Evolutionary conservation across 2,888 invertebrate species (phyloP).

Genomic region (Charanyca ferruginea): DNA sequence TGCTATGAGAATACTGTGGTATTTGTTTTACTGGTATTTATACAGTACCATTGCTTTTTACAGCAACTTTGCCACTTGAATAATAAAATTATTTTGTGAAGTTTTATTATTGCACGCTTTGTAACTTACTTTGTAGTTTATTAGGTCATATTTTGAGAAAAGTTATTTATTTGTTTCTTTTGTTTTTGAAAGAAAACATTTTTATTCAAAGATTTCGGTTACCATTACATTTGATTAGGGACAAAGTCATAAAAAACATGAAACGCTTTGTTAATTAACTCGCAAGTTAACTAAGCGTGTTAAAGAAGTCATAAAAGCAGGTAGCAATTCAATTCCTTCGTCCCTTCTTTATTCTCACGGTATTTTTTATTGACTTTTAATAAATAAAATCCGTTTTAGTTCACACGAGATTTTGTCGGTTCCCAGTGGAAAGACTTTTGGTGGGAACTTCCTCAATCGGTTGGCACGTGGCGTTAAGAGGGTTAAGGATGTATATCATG

Average conservation of each 20-base stretch:
- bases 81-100: slow-evolving; percentile 25
- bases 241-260: slow-evolving; percentile 22
- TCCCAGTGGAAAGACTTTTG: slow-evolving; percentile 51
- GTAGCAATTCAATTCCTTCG: slow-evolving; percentile 46
- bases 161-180: slow-evolving; percentile 6
- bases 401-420: slow-evolving; percentile 57
- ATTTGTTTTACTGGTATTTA: slow-evolving; percentile 43
- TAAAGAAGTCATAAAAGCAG: slow-evolving; percentile 45
- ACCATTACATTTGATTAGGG: slow-evolving; percentile 6
- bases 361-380: slow-evolving; percentile 37
- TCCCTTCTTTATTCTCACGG: slow-evolving; percentile 49
- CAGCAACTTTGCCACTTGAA: slow-evolving; percentile 7
- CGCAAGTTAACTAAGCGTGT: slow-evolving; percentile 23
- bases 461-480: slow-evolving; percentile 51
- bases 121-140: background rate
- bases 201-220: slow-evolving; percentile 1
- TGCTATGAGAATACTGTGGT: slow-evolving; percentile 23
- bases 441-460: slow-evolving; percentile 50
- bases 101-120: slow-evolving; percentile 10
- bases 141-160: slow-evolving; percentile 16
- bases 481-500: slow-evolving; percentile 45
- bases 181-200: background rate
- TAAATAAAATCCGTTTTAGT: slow-evolving; percentile 39
- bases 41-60: slow-evolving; percentile 27
- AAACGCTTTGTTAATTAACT: slow-evolving; percentile 10